Conservation (phyloP, 1,140 invertebrate genomes). For the Aphelenchoides fujianensis region DNA sequence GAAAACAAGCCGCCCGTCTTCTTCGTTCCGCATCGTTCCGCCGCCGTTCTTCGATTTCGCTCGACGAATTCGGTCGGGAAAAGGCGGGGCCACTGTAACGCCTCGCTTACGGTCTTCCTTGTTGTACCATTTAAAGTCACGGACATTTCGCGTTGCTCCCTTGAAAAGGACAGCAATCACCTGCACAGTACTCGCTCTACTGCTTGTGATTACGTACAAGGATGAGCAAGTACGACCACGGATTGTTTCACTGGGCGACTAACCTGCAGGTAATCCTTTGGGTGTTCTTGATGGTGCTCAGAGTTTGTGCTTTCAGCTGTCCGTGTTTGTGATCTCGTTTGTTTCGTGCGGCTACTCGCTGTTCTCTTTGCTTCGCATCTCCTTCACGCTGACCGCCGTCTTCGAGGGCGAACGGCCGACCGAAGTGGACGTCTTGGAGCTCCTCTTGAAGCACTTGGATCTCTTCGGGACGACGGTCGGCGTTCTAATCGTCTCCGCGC, state of each 20-base stretch:
- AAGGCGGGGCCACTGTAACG: too few species aligned
- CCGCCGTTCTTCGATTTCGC: too few species aligned
- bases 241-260: background rate
- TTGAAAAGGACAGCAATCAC: too few species aligned
- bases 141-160: too few species aligned
- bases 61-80: too few species aligned
- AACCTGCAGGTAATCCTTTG: background rate
- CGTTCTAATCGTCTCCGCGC: background rate
- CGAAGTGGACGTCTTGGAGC: background rate
- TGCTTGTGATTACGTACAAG: slow-evolving; percentile 1
- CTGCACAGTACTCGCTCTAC: too few species aligned
- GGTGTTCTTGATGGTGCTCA: too few species aligned
- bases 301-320: background rate
- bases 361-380: background rate
- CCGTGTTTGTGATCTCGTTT: background rate
- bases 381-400: background rate
- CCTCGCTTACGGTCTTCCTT: too few species aligned
- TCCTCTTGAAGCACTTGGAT: background rate
- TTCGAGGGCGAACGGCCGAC: background rate
- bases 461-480: background rate
- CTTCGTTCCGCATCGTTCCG: too few species aligned
- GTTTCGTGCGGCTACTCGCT: background rate
- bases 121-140: too few species aligned
- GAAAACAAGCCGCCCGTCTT: too few species aligned
- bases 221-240: background rate